Evolutionary conservation across 1,140 invertebrate genomes (phyloP), one percentile per base, ranked within the genome.

Genomic region (Gryon sp.): DNA sequence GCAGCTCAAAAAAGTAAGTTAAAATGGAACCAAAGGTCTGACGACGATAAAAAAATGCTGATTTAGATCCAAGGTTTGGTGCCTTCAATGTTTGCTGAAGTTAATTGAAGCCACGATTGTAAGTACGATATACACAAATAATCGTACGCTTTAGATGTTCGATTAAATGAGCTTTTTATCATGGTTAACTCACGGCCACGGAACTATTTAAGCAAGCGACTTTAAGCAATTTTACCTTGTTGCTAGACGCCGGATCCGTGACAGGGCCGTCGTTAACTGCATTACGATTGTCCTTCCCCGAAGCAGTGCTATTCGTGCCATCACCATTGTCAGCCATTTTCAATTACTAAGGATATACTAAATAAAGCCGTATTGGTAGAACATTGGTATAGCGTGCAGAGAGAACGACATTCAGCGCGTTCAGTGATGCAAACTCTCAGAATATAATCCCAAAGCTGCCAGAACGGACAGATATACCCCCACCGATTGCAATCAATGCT

Each of bases 271-370:
- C 86, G 63, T 45, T 79, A 8, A 87, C 81, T 7, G 80, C 74
- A 62, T 80, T 82, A 79, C 82, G 82, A 65, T 52, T 69, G 30
- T 84, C 84, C 83, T 88, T 88, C 34, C 83, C 81, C 18, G 85
- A 85, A 32, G 79, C 79, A 36, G 78, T 74, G 52, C 60, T 77
- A 38, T 82, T 83, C 76, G 79, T 60, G 70, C 77, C 80, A 45
- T 88, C 86, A 46, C 83, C 83, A 79, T 76, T 83, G 83, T 88
- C 86, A 78, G 86, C 86, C 86, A 88, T 88, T 83, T 87, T 87
- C 69, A 74, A 81, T 75, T 79, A 66, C 63, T 32, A 38, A 8
- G 43, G n/a, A n/a, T n/a, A 60, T 52, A 70, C 55, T 70, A 63
- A 69, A 70, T 65, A 76, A 76, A 65, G 43, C 40, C 46, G 72